These are phyloP conservation scores for Chelonus insularis DNA, from an alignment of 1,140 invertebrate species.

Conservation along the genomic window DNA sequence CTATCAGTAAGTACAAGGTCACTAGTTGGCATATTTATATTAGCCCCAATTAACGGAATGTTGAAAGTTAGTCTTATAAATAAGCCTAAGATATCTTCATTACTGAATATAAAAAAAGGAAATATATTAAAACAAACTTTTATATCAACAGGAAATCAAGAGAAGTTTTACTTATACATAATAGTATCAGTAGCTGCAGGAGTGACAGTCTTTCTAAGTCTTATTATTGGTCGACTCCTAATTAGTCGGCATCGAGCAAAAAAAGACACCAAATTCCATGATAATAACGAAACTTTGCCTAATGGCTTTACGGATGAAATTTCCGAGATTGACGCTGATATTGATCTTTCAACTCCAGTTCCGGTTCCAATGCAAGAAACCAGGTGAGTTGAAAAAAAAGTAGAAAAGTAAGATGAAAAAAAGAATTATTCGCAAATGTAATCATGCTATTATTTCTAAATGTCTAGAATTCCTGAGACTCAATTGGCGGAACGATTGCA, in stretches of 20 bases:
- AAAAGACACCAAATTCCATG: conserved; percentile 61
- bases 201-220: conserved; percentile 68
- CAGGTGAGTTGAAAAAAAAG: conserved; percentile 37
- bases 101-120: too few species aligned
- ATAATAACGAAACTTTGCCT: conserved; percentile 66
- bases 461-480: conserved; percentile 50
- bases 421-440: too few species aligned
- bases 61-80: too few species aligned
- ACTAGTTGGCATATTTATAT: too few species aligned
- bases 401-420: too few species aligned
- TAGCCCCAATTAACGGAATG: too few species aligned
- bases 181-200: conserved; percentile 71
- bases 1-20: too few species aligned
- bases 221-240: conserved; percentile 70
- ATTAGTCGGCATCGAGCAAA: conserved; percentile 65
- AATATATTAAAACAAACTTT: too few species aligned
- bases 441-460: neutral
- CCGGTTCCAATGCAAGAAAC: conserved; percentile 60
- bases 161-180: conserved; percentile 78
- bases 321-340: conserved; percentile 73
- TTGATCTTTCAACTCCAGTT: conserved; percentile 67
- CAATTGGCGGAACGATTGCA: conserved; percentile 53
- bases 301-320: conserved; percentile 74
- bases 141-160: conserved; percentile 70
- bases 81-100: too few species aligned